A percentile compares a stretch with the other conserved stretches of the same genome.
Conservation (phyloP, 1,140 invertebrate species). For the Oryzaephilus surinamensis region DNA sequence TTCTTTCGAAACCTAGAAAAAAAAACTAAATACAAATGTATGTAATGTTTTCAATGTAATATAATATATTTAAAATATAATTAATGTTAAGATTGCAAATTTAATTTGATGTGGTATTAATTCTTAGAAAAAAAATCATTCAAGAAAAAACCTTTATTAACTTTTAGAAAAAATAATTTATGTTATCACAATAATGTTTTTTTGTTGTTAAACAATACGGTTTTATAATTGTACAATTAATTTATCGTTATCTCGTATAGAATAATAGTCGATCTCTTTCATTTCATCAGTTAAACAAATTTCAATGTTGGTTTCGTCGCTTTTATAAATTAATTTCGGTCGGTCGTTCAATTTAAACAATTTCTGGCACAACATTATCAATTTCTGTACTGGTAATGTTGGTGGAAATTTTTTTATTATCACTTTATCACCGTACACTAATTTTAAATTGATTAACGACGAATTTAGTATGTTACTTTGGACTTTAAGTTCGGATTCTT, state of each 20-base stretch:
- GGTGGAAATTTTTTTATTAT: slow-evolving; percentile 61
- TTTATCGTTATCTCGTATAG: slow-evolving; percentile 71
- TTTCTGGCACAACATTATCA: slow-evolving; percentile 60
- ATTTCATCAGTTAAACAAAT: slow-evolving; percentile 69
- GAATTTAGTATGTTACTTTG: slow-evolving; percentile 57
- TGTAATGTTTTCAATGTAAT: too few relatives aligned
- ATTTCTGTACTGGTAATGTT: slow-evolving; percentile 73
- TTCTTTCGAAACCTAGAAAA: too few relatives aligned
- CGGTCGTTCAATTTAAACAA: slow-evolving; percentile 47
- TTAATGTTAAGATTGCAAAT: too few relatives aligned
- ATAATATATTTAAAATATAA: too few relatives aligned
- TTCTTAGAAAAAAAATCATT: too few relatives aligned
- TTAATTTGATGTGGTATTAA: too few relatives aligned
- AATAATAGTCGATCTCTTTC: slow-evolving; percentile 72
- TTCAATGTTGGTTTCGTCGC: slow-evolving; percentile 51
- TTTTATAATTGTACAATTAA: slow-evolving; percentile 41
- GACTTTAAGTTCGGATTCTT: slow-evolving; percentile 54
- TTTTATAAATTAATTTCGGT: slow-evolving; percentile 40
- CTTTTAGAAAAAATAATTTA: too few relatives aligned
- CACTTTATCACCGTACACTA: slow-evolving; percentile 42
- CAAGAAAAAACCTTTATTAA: too few relatives aligned
- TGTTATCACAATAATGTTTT: too few relatives aligned
- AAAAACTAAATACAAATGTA: too few relatives aligned
- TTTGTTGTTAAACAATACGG: too few relatives aligned
- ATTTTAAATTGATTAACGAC: slow-evolving; percentile 53